Base-by-base conservation (phyloP, 2,797 vertebrate species). In the Chromis chromis region DNA sequence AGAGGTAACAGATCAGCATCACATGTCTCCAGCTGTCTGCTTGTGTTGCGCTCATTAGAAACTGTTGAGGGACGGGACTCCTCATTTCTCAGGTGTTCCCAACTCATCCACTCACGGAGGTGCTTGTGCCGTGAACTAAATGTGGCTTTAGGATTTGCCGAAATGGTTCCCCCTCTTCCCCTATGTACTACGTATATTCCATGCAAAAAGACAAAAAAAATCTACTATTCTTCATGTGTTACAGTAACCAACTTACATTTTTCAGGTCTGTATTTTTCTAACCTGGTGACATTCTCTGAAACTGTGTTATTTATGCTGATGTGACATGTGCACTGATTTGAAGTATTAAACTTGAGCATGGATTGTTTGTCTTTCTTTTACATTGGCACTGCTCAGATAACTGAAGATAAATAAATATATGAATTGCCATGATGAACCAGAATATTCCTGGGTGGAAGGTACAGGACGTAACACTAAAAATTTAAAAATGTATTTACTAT, bases 21-120 rank as follows among this genome's bases (percentile, higher is more conserved):
- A 44, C 4, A 6, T n/a, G 44, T 49, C 46, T 49, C 6, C 44
- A n/a, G 44, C 39, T 13, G 39, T 14, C 39, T 46, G n/a, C 49
- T 22, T 9, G 22, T 66, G 21, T 66, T 65, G 50, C 65, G 14
- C 62, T 74, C 40, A 81, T 64, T 11, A 44, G 44, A 21, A 33
- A 70, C 28, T 3, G 0, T 12, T 11, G 54, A 65, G 9, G n/a
- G 16, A 27, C 1, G 5, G 25, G 9, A 39, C 46, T 42, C 61
- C 49, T 66, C 28, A 19, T 64, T 22, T 70, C 46, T 60, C 28
- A 57, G 52, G 63, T 56, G 40, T 39, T n/a, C 8, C 14, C 13
- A 22, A 46, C 78, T 81, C 75, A 57, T 21, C 50, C 3, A 3
- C 39, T 60, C 36, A 9, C 6, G 33, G 39, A 19, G 39, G 25